Conservation (phyloP, 2,113 vertebrate species). For the Triplophysa rosa region DNA sequence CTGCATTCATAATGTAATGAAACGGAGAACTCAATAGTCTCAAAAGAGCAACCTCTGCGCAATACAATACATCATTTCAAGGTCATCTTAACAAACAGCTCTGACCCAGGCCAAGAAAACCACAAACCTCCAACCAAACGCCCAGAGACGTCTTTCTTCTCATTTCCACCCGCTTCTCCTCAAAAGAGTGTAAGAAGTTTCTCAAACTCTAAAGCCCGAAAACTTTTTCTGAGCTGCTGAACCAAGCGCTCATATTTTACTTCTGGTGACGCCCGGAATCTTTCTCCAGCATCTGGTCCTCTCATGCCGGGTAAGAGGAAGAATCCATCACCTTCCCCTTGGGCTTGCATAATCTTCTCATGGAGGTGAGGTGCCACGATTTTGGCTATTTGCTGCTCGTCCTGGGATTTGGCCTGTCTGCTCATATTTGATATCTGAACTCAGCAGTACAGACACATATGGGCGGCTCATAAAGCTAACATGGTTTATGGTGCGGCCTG, state of each 20-base stretch:
- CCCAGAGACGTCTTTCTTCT: conserved; percentile 43
- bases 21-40: no score
- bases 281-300: conserved; percentile 77
- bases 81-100: conserved; percentile 3
- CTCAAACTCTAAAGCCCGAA: conserved; percentile 55
- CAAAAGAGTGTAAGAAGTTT: conserved; percentile 66
- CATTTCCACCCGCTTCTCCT: conserved; percentile 48
- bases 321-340: conserved; percentile 79
- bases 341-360: conserved; percentile 80
- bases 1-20: no score
- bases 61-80: background rate
- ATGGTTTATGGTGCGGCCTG: conserved; percentile 41
- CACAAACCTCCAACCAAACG: conserved; percentile 18
- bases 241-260: conserved; percentile 71
- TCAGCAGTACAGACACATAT: conserved; percentile 55
- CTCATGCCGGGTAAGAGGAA: conserved; percentile 75
- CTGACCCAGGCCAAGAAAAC: conserved; percentile 5
- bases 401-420: conserved; percentile 72
- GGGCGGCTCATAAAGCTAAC: conserved; percentile 45
- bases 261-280: conserved; percentile 73
- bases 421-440: conserved; percentile 70
- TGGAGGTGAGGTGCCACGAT: conserved; percentile 70
- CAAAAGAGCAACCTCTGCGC: no score
- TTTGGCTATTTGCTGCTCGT: conserved; percentile 74
- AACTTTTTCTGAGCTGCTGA: conserved; percentile 62